phyloP scores from a whole-genome alignment of 2,797 vertebrate species.

The Nasua narica region DNA sequence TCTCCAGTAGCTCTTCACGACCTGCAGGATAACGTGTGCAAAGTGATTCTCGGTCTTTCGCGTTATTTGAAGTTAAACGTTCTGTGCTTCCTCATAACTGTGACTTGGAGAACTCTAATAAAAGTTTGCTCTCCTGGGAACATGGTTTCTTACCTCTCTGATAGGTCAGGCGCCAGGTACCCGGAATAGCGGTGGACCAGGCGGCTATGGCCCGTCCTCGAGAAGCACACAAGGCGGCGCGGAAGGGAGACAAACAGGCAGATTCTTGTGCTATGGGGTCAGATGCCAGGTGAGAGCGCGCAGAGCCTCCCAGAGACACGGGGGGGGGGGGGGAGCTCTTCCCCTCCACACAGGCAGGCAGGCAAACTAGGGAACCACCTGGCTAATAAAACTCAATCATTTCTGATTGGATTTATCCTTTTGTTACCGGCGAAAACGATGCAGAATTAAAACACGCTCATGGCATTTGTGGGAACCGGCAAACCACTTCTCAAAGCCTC shows the following conservation, averaged over 20 bases:
- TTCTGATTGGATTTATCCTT: slow-evolving; percentile 11
- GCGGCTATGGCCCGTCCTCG: neutral
- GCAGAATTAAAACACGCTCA: neutral
- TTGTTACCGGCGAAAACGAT: neutral
- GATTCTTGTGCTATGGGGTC: neutral
- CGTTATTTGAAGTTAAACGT: no score
- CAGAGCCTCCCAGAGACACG: neutral
- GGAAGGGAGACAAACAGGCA: rapidly evolving
- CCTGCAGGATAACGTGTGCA: neutral
- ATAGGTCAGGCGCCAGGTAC: neutral
- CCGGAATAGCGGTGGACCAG: neutral
- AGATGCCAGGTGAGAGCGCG: neutral
- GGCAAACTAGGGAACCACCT: neutral
- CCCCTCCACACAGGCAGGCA: neutral
- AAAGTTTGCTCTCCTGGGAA: neutral
- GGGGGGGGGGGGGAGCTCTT: neutral
- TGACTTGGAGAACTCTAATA: neutral
- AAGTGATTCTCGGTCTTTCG: rapidly evolving
- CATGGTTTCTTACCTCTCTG: neutral
- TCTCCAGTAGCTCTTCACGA: rapidly evolving
- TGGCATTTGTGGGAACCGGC: neutral
- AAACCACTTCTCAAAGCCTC: neutral
- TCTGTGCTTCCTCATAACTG: no score
- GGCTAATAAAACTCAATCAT: neutral
- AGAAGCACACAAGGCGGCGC: rapidly evolving